Evolutionary conservation across 1,140 invertebrate genomes (phyloP).

Genomic region (Antheraea pernyi): DNA sequence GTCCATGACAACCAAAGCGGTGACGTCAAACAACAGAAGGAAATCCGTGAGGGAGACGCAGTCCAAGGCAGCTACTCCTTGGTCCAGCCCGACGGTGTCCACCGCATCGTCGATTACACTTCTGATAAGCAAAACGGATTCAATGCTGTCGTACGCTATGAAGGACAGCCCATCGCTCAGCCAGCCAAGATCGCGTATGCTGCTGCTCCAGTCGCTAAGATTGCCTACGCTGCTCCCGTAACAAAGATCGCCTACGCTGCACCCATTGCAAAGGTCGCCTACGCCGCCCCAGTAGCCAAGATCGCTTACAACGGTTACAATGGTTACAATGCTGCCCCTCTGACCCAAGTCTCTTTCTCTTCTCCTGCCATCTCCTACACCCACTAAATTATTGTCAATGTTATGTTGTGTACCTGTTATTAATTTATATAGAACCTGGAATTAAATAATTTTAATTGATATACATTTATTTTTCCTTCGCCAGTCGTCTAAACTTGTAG

Average conservation of each 20-base stretch:
- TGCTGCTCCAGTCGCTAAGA: constrained; percentile 33
- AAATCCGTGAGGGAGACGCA: constrained; percentile 78
- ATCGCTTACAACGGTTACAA: constrained; percentile 29
- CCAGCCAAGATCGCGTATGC: constrained; percentile 29
- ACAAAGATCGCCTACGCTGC: constrained; percentile 44
- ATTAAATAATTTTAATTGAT: too few relatives aligned
- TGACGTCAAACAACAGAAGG: constrained; percentile 69
- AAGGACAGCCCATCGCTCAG: constrained; percentile 37
- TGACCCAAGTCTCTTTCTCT: constrained; percentile 28
- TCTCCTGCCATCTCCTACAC: constrained; percentile 53
- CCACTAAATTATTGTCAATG: constrained; percentile 38
- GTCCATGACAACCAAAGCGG: constrained; percentile 80
- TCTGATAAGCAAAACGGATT: constrained; percentile 53
- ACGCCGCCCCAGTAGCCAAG: constrained; percentile 37
- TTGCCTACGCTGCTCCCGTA: constrained; percentile 38
- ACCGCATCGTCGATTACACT: constrained; percentile 83
- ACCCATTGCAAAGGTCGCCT: constrained; percentile 28
- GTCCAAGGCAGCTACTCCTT: constrained; percentile 83
- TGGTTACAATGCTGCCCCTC: constrained; percentile 23
- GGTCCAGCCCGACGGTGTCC: constrained; percentile 79
- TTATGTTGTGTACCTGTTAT: constrained; percentile 3
- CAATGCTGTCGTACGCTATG: constrained; percentile 56
- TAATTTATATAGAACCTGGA: not conserved
- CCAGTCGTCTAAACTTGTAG: too few relatives aligned
- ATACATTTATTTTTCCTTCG: too few relatives aligned